phyloP scores from a whole-genome alignment of 2,888 invertebrate genomes.

The Dicranocentrus wangi region DNA sequence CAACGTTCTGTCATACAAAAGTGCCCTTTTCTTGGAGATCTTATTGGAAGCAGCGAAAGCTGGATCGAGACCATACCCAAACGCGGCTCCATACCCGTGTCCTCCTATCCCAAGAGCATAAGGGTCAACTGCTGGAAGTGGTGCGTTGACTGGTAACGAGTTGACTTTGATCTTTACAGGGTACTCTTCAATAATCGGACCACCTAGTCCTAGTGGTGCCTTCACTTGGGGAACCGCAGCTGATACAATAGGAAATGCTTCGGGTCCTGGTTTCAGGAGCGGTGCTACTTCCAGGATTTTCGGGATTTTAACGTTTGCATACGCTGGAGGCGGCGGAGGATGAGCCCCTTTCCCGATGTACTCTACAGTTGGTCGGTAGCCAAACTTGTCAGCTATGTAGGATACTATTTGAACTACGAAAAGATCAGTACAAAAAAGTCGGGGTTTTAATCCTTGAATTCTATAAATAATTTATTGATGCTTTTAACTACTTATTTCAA shows the following conservation, averaged over 20 bases:
- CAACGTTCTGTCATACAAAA: slow-evolving; percentile 69
- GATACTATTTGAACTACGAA: slow-evolving; percentile 70
- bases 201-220: slow-evolving; percentile 34
- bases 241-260: background rate
- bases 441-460: too few relatives aligned
- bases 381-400: slow-evolving; percentile 71
- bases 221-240: slow-evolving; percentile 25
- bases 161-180: slow-evolving; percentile 60
- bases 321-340: slow-evolving; percentile 72
- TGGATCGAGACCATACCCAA: slow-evolving; percentile 66
- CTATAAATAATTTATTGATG: slow-evolving; percentile 19
- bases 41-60: slow-evolving; percentile 58
- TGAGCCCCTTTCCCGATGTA: slow-evolving; percentile 72
- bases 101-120: slow-evolving; percentile 38
- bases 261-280: background rate
- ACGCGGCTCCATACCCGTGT: slow-evolving; percentile 55
- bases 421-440: too few relatives aligned
- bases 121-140: slow-evolving; percentile 44
- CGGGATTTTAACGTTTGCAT: slow-evolving; percentile 70
- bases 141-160: slow-evolving; percentile 56
- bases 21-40: slow-evolving; percentile 67
- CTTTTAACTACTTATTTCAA: background rate
- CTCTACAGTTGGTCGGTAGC: slow-evolving; percentile 71
- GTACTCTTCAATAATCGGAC: slow-evolving; percentile 38
- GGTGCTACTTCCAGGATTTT: slow-evolving; percentile 40